Base-by-base conservation (phyloP, 35 echinoderm and acorn worm species). In the Diadema setosum region DNA sequence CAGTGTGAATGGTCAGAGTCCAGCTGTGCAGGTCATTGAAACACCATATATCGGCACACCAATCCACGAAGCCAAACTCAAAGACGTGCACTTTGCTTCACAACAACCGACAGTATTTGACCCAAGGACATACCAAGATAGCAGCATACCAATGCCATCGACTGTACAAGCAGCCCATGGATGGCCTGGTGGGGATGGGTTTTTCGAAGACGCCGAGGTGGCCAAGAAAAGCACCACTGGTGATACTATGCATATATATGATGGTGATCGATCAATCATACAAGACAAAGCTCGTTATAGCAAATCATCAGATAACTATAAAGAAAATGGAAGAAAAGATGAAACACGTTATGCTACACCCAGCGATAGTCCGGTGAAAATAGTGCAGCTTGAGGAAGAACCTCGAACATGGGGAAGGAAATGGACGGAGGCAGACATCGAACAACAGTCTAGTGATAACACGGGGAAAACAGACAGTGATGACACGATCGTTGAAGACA, bases 11-110 rank as follows among this genome's bases (percentile, higher is more conserved):
- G 73, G 73, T 39, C 15, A 12, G 6, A 78, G 73, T 21, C 73
- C 73, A 15, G 73, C 73, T 9, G 73, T 78, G 73, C 73, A 78
- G 24, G 73, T 78, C 3, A 21, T 78, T 25, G 73, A 78, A 41
- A 78, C 44, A 41, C 73, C 73, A 25, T 78, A 78, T 36, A 78
- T 78, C 30, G 73, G 73, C 15, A 78, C 73, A 78, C 73, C 73
- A 14, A 23, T 78, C 73, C 34, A 78, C 30, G 73, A 78, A 39
- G 73, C 73, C 7, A 34, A 78, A 78, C 73, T 78, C 73, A 78
- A 78, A 44, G 73, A 78, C 24, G 6, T 78, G 16, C 39, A 17
- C 35, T 78, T 78, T 44, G 0, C 36, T n/a, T 44, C 73, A 41
- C 73, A 78, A 44, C 40, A 44, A 78, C 40, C 73, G 37, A 2